These are phyloP conservation scores for Elysia crispata DNA, from an alignment of 2,888 invertebrate species.

Conservation along the genomic window DNA sequence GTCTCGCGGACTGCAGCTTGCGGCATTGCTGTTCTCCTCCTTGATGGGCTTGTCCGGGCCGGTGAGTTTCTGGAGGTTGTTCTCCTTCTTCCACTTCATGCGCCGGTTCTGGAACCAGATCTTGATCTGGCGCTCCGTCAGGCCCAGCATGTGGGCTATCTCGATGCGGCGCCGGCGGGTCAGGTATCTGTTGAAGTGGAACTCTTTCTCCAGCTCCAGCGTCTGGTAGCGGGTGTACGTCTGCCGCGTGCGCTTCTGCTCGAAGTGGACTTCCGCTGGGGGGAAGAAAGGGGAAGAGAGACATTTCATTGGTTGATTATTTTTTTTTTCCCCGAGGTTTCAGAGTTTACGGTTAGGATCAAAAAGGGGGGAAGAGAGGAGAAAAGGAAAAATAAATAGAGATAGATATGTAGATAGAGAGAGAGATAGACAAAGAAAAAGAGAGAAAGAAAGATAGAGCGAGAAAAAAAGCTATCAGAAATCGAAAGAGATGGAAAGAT, in stretches of 20 bases:
- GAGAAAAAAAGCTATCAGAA: no score
- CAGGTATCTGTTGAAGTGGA: constrained; percentile 98
- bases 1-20: constrained; percentile 26
- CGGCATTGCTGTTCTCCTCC: constrained; percentile 51
- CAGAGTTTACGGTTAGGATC: not conserved
- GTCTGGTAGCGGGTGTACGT: constrained; percentile 99
- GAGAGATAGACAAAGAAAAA: not conserved
- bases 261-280: constrained; percentile 65
- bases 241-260: constrained; percentile 96
- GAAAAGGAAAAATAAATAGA: constrained; percentile 1
- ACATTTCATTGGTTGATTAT: not conserved
- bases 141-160: constrained; percentile 96
- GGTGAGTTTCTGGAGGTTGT: constrained; percentile 70
- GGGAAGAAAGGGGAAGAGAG: constrained; percentile 4
- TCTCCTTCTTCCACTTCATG: constrained; percentile 88
- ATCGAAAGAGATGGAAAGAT: no score
- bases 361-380: not conserved
- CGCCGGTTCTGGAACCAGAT: constrained; percentile 88
- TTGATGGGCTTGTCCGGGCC: constrained; percentile 66
- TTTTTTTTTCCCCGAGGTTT: not conserved
- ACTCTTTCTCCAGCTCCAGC: constrained; percentile 97
- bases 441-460: not conserved
- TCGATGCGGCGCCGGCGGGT: constrained; percentile 97
- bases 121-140: constrained; percentile 93
- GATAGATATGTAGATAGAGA: not conserved